Conservation (phyloP, 2,888 invertebrate species). For the Euplexia lucipara region DNA sequence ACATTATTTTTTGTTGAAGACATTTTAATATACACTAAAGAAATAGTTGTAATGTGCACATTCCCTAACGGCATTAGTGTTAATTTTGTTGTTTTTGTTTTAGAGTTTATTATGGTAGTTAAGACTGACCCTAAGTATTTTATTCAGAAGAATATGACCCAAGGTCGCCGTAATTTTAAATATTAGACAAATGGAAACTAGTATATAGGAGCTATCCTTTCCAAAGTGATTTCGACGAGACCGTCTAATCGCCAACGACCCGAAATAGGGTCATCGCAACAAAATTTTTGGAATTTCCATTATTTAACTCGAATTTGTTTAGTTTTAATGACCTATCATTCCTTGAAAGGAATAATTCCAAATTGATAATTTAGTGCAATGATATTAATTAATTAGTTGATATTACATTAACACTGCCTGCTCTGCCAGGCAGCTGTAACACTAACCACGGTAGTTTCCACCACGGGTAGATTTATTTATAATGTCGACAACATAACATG, state of each 20-base stretch:
- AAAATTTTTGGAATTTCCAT: constrained; percentile 66
- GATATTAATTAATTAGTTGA: constrained; percentile 84
- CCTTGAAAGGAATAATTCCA: constrained; percentile 88
- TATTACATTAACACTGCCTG: constrained; percentile 70
- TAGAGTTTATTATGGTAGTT: constrained; percentile 89
- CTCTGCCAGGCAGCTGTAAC: constrained; percentile 59
- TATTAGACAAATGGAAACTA: constrained; percentile 62
- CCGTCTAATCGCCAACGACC: constrained; percentile 39
- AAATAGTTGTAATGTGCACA: constrained; percentile 87
- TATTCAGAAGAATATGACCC: constrained; percentile 77
- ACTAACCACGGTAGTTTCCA: constrained; percentile 66
- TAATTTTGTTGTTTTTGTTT: constrained; percentile 89
- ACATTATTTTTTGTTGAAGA: constrained; percentile 84
- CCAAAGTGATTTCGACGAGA: constrained; percentile 40
- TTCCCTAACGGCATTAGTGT: constrained; percentile 88
- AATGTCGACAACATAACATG: constrained; percentile 43
- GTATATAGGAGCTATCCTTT: constrained; percentile 40
- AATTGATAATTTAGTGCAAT: constrained; percentile 88
- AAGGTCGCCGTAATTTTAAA: constrained; percentile 70
- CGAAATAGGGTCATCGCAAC: constrained; percentile 32
- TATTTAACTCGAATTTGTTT: constrained; percentile 86
- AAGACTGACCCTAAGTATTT: constrained; percentile 89
- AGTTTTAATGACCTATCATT: constrained; percentile 86
- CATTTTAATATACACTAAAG: constrained; percentile 86
- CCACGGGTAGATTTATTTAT: constrained; percentile 73